Base-by-base conservation (phyloP, 2,888 invertebrate species). In the Drosophila mayaguana region DNA sequence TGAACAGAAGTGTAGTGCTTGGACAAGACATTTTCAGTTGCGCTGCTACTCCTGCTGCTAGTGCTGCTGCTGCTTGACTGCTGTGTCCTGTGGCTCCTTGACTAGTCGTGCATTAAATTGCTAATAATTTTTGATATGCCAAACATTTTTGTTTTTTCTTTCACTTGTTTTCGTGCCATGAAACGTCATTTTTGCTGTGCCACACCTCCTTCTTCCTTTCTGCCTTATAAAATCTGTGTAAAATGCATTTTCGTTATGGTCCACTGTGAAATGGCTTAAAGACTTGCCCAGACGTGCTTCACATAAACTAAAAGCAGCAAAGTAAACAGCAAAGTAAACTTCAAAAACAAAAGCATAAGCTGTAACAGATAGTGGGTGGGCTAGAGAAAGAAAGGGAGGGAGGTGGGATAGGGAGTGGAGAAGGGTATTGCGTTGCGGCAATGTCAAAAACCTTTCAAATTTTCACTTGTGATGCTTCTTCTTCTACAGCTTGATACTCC, bases 91-190 rank as follows among this genome's bases (percentile, higher is more conserved):
- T 48, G 25, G 51, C 57, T 34, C 22, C 61, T 77, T 77, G 83
- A 71, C 89, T 88, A 86, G 83, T 88, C 89, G 87, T 88, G 84
- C 84, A 84, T 88, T 88, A 88, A 88, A 84, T 84, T 88, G 84
- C 87, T 84, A 88, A 84, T 84, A 86, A 86, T 83, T 84, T 84
- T 84, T 84, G 89, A 88, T 84, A 83, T 70, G 70, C 69, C 74
- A 72, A 86, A 86, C 72, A 80, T 88, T 25, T 36, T 45, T 22
- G 22, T 36, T 2, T 36, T 36, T 36, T 36, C 36, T 14, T 45
- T 28, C 48, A 48, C 48, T 48, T 88, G 81, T 78, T 70, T 75
- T 79, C 57, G 40, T 79, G 42, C 54, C 43, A 75, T 43, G 65
- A 63, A 62, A 61, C 38, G 48, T 53, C 28, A 45, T 45, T 65